Conservation (phyloP, 1,140 invertebrate species). For the Macrocentrus cingulum region DNA sequence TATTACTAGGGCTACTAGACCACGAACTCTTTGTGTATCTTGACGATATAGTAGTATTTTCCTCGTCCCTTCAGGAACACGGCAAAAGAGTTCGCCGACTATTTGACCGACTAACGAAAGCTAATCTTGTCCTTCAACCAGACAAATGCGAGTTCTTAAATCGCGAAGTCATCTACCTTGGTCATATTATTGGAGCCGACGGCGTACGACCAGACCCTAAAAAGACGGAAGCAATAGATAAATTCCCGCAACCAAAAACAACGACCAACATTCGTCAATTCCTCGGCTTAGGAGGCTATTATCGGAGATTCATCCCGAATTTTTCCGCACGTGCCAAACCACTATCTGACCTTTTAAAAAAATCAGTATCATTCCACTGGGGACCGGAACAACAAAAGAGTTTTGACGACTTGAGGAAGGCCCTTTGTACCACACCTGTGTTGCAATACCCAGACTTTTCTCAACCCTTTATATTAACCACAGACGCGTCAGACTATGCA, state of each 20-base stretch:
- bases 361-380: neutral
- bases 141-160: conserved; percentile 4
- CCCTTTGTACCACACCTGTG: neutral
- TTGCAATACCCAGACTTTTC: conserved; percentile 5
- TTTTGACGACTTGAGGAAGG: neutral
- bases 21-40: neutral
- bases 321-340: conserved; percentile 1
- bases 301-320: conserved; percentile 8
- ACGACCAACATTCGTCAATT: conserved; percentile 9
- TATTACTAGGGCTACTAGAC: neutral
- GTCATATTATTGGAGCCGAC: neutral
- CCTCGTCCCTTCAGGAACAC: neutral
- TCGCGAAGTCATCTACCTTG: neutral
- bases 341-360: neutral
- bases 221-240: neutral
- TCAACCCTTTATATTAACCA: neutral
- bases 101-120: neutral
- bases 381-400: neutral
- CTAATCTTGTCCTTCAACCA: neutral
- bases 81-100: neutral
- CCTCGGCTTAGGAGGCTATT: neutral
- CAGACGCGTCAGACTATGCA: neutral
- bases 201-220: neutral
- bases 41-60: neutral
- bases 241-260: neutral